Evolutionary conservation across 2,113 vertebrate genomes (phyloP), one percentile per base, ranked within the genome.

Genomic region (Ophthalmotilapia sp.): DNA sequence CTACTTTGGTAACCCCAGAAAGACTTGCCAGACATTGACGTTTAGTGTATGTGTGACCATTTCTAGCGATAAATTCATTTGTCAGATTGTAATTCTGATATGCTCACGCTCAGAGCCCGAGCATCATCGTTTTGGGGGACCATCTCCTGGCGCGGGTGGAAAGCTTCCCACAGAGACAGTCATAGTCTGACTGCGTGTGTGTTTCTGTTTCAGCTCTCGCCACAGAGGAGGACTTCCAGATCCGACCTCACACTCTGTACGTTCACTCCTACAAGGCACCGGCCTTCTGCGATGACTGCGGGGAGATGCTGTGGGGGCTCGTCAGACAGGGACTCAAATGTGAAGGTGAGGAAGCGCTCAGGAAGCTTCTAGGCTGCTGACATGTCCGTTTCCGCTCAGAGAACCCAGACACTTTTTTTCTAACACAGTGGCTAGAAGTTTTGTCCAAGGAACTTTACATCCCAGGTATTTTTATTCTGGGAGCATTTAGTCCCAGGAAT

Each of bases 201-300:
- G 1, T 56, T 19, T 60, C 12, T 26, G 1, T 94, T 91, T 81
- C 96, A 98, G 98, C 97, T 93, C 96, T 97, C 60, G 97, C 97
- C 92, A 98, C 97, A 9, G 97, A 97, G 62, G 97, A 98, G 95
- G 98, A 99, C 88, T 98, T 98, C 95, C 97, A 98, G 96, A 98
- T 98, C 90, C 97, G 98, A 40, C 98, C 98, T 83, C 98, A 99
- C 90, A 87, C 97, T 14, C 97, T 99, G 21, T 97, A 98, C 53
- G 98, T 99, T 29, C 98, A 99, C 95, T 99, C 98, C 89, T 99
- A 99, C 94, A 98, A 98, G 95, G 97, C 98, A 42, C 98, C 98
- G 68, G 97, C 98, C 62, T 99, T 99, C 94, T 99, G 98, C 91
- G 98, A 99, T 87, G 97, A 99, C 96, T 99, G 98, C 2, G 98